Percentiles rank a stretch among this genome's conserved stretches.
phyloP scores from a whole-genome alignment of 2,888 invertebrate species.

The Argynnis bischoffii region DNA sequence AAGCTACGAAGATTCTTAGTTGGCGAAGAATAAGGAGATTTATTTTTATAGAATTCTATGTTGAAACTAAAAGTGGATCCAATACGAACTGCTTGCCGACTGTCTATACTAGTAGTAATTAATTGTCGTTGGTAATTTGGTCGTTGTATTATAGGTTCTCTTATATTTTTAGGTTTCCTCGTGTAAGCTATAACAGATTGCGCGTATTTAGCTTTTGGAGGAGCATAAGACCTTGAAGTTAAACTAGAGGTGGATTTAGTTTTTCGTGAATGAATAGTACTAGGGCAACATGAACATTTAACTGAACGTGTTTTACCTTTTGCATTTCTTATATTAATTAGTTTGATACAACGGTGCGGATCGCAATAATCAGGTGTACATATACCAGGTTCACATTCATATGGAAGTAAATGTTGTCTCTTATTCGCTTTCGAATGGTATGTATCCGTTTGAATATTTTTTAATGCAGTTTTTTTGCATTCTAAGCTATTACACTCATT shows the following conservation, averaged over 20 bases:
- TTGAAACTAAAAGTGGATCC: conserved; percentile 43
- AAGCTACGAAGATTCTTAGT: conserved; percentile 16
- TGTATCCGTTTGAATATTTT: conserved; percentile 6
- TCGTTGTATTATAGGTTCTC: conserved; percentile 23
- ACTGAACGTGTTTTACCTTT: conserved; percentile 31
- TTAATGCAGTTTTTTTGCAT: conserved; percentile 24
- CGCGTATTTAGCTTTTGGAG: conserved; percentile 44
- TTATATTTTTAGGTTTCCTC: conserved; percentile 13
- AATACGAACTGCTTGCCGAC: conserved; percentile 39
- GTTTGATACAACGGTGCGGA: conserved; percentile 47
- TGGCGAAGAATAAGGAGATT: conserved; percentile 1
- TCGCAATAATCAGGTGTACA: conserved; percentile 50
- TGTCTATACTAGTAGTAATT: neutral
- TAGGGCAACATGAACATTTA: conserved; percentile 36
- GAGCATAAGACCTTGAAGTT: conserved; percentile 36
- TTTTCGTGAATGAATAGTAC: conserved; percentile 35
- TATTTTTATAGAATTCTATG: conserved; percentile 43
- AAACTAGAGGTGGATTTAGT: conserved; percentile 48
- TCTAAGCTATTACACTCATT: conserved; percentile 15
- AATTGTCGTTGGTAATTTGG: conserved; percentile 17
- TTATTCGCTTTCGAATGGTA: neutral
- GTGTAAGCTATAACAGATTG: conserved; percentile 38
- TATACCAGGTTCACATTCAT: conserved; percentile 50
- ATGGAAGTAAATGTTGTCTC: conserved; percentile 40
- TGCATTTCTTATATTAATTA: conserved; percentile 43